Conservation (phyloP, 2,797 vertebrate genomes). For the Pangasius djambal region DNA sequence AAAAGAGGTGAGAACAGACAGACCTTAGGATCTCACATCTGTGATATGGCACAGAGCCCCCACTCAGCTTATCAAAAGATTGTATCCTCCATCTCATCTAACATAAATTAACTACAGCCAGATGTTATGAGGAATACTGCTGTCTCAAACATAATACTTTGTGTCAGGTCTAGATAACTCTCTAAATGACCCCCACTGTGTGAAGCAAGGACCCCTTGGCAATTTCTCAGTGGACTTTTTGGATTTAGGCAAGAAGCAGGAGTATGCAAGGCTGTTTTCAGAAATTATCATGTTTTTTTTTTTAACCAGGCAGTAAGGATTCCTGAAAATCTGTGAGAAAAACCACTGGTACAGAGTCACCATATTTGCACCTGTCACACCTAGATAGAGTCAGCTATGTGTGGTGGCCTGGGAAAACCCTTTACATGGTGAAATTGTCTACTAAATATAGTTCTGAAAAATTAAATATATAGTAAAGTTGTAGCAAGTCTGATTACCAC, state of each 20-base stretch:
- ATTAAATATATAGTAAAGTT: background rate
- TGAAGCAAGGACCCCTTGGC: background rate
- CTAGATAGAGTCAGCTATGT: background rate
- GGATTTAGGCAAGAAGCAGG: background rate
- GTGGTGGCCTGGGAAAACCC: background rate
- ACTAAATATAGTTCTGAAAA: background rate
- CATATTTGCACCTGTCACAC: background rate
- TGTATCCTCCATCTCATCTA: background rate
- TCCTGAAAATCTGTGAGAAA: background rate
- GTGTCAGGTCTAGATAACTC: background rate
- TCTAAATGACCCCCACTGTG: background rate
- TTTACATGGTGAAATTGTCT: background rate
- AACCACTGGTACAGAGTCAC: background rate
- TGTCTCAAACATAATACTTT: background rate
- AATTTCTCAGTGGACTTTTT: background rate
- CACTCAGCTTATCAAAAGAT: background rate
- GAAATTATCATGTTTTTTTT: background rate
- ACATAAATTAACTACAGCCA: background rate
- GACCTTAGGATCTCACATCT: background rate
- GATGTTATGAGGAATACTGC: background rate
- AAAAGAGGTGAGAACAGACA: constrained; percentile 20
- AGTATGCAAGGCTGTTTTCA: background rate
- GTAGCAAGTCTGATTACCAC: background rate
- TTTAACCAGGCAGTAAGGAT: background rate
- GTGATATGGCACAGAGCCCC: constrained; percentile 14